Percentiles rank a stretch among this genome's conserved stretches.
These are phyloP conservation scores for Eretmocerus hayati DNA, from an alignment of 2,888 invertebrate species.

Conservation along the genomic window DNA sequence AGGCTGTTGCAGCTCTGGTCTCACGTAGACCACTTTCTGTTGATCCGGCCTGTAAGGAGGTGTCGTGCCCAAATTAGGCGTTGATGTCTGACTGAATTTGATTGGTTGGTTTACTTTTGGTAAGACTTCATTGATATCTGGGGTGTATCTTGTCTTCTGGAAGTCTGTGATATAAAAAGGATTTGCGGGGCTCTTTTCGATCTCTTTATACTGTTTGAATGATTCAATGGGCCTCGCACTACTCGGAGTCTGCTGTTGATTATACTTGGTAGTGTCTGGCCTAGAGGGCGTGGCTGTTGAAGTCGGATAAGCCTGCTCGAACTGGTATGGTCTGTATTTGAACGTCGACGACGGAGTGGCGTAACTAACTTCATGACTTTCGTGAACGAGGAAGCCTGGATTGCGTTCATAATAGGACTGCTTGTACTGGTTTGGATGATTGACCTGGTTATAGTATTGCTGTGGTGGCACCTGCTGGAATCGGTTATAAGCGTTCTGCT, in stretches of 20 bases:
- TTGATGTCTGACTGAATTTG: slow-evolving; percentile 31
- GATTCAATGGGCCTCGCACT: slow-evolving; percentile 5
- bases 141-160: slow-evolving; percentile 32
- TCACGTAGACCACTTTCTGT: slow-evolving; percentile 30
- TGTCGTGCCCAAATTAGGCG: slow-evolving; percentile 6
- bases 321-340: slow-evolving; percentile 39
- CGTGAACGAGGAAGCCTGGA: slow-evolving; percentile 39
- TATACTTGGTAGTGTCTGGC: slow-evolving; percentile 27
- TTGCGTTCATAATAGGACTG: slow-evolving; percentile 37
- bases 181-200: slow-evolving; percentile 18
- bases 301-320: slow-evolving; percentile 27
- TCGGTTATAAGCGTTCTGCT: slow-evolving; percentile 11
- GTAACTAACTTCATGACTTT: slow-evolving; percentile 41
- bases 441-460: slow-evolving; percentile 36
- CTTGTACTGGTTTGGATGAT: slow-evolving; percentile 33
- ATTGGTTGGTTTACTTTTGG: slow-evolving; percentile 35
- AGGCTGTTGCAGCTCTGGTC: slow-evolving; percentile 29
- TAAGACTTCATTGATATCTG: slow-evolving; percentile 40
- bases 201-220: slow-evolving; percentile 22
- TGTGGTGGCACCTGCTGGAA: slow-evolving; percentile 25
- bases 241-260: slow-evolving; percentile 6
- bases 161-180: slow-evolving; percentile 35
- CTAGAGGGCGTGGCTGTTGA: slow-evolving; percentile 25
- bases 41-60: background rate
- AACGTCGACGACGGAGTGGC: slow-evolving; percentile 34